phyloP scores from a whole-genome alignment of 1,140 invertebrate genomes.

The Notospermus geniculatus region DNA sequence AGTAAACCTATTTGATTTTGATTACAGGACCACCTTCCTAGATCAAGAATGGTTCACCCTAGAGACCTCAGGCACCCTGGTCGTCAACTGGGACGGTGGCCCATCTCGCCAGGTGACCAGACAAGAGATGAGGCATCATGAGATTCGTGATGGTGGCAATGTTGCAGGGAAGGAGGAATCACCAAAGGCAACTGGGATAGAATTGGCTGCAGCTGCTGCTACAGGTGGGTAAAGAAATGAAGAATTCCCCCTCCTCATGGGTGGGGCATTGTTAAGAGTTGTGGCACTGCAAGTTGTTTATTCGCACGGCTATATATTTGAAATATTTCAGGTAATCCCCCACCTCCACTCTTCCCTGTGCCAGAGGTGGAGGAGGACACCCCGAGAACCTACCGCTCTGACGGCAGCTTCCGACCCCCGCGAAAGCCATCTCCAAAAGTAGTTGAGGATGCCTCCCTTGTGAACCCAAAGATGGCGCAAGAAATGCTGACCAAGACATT shows the following conservation, averaged over 20 bases:
- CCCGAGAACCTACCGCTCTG: slow-evolving; percentile 43
- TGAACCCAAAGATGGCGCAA: slow-evolving; percentile 28
- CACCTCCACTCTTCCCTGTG: slow-evolving; percentile 37
- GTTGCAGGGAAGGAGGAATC: slow-evolving; percentile 8
- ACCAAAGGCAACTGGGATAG: slow-evolving; percentile 36
- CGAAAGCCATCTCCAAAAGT: slow-evolving; percentile 12
- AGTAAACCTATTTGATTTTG: not conserved
- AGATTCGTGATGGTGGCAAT: slow-evolving; percentile 5
- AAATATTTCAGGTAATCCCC: slow-evolving; percentile 29
- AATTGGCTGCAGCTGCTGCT: slow-evolving; percentile 47
- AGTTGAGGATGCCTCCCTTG: slow-evolving; percentile 26
- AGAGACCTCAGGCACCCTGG: slow-evolving; percentile 49
- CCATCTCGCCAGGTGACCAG: slow-evolving; percentile 20
- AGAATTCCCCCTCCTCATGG: not conserved
- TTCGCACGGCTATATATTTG: no score
- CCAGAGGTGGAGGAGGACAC: slow-evolving; percentile 42
- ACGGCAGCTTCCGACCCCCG: slow-evolving; percentile 22
- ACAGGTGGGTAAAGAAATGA: slow-evolving; percentile 32
- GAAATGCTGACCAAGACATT: slow-evolving; percentile 41
- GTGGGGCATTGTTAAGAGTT: not conserved
- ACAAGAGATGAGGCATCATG: slow-evolving; percentile 11
- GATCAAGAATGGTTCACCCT: slow-evolving; percentile 53
- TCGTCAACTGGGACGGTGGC: slow-evolving; percentile 50
- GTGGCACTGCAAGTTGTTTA: not conserved
- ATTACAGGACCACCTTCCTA: slow-evolving; percentile 42